Evolutionary conservation across 2,888 invertebrate species (phyloP).

Genomic region (Tachina grossa): DNA sequence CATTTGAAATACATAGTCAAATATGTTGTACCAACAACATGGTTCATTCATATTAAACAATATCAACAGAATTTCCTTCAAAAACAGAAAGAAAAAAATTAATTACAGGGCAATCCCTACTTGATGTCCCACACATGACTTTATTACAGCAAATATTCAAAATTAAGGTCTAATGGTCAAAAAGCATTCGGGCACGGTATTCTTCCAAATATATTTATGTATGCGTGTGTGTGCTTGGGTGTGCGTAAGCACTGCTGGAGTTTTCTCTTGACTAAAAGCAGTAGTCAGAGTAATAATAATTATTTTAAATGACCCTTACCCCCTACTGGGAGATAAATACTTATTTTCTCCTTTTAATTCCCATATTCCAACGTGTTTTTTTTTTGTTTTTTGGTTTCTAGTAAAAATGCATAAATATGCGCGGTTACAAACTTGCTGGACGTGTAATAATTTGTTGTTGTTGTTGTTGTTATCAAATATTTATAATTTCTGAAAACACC

Average conservation of each 20-base stretch:
- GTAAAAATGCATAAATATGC: conserved; percentile 48
- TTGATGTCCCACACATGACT: conserved; percentile 36
- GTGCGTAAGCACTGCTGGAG: background rate
- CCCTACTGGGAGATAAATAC: conserved; percentile 73
- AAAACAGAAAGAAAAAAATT: background rate
- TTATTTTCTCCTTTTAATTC: conserved; percentile 14
- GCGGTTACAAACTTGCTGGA: conserved; percentile 38
- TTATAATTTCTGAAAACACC: conserved; percentile 22
- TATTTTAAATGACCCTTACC: conserved; percentile 70
- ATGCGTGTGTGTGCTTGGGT: background rate
- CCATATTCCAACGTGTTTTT: conserved; percentile 5
- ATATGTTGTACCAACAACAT: background rate
- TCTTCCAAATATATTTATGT: background rate
- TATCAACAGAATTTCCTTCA: background rate
- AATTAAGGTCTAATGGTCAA: conserved; percentile 16
- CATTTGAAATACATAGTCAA: background rate
- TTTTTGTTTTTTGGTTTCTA: background rate
- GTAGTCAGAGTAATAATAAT: conserved; percentile 63
- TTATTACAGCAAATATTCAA: background rate
- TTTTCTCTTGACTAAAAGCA: conserved; percentile 20
- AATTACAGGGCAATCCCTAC: conserved; percentile 51
- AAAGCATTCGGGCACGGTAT: conserved; percentile 6
- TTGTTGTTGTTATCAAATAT: background rate
- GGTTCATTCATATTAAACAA: conserved; percentile 17
- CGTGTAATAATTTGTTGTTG: conserved; percentile 14